phyloP scores from a whole-genome alignment of 2,888 invertebrate species.

The Masnerella sp. region DNA sequence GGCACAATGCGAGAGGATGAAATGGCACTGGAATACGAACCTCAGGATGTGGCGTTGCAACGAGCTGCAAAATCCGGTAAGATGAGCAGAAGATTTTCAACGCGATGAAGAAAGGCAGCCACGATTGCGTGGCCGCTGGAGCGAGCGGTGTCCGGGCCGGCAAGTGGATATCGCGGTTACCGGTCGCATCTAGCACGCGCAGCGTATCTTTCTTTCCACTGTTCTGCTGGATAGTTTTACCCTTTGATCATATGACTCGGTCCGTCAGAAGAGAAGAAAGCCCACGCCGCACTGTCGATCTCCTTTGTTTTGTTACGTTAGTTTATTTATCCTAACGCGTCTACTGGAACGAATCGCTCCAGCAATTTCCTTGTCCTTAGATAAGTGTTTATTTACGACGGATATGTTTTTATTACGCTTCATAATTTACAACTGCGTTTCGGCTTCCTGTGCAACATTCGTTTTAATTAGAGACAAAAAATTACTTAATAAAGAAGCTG shows the following conservation, averaged over 20 bases:
- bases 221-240: constrained; percentile 76
- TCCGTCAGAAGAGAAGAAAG: constrained; percentile 64
- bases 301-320: constrained; percentile 58
- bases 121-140: constrained; percentile 66
- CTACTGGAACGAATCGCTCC: constrained; percentile 65
- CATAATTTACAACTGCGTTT: constrained; percentile 40
- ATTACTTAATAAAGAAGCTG: no score
- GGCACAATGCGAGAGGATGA: constrained; percentile 43
- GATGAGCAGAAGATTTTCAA: constrained; percentile 64
- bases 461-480: no score
- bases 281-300: constrained; percentile 64
- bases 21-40: constrained; percentile 65
- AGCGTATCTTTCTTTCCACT: constrained; percentile 62
- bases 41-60: constrained; percentile 70
- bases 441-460: neutral
- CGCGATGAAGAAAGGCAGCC: constrained; percentile 59
- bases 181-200: constrained; percentile 63
- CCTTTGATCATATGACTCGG: constrained; percentile 69
- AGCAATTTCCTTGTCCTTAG: constrained; percentile 53
- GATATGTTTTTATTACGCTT: constrained; percentile 44
- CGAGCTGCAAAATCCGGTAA: constrained; percentile 68
- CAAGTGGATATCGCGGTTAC: constrained; percentile 72
- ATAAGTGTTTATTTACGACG: constrained; percentile 50
- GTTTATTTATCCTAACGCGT: constrained; percentile 67
- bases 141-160: constrained; percentile 55